A percentile compares a stretch with the other conserved stretches of the same genome.
These are phyloP conservation scores for Nothobranchius kuhntae DNA, from an alignment of 2,113 vertebrate species.

Conservation along the genomic window DNA sequence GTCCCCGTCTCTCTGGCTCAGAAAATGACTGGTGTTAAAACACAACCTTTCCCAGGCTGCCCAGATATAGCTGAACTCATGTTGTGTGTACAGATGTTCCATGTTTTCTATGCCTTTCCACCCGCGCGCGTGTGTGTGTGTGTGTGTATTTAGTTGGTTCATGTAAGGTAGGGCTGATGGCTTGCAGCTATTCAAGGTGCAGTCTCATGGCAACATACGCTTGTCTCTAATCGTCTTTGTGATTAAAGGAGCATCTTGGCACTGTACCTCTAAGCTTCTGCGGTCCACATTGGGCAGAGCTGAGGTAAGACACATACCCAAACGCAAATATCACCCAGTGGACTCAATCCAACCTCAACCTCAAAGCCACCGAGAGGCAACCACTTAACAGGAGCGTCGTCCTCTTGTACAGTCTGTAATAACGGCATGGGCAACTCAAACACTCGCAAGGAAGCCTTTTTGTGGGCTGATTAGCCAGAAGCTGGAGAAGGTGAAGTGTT, in stretches of 20 bases:
- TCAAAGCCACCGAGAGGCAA: conserved; percentile 50
- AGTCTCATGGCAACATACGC: conserved; percentile 13
- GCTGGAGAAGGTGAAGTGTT: conserved; percentile 41
- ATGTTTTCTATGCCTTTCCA: background rate
- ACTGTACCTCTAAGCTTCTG: conserved; percentile 47
- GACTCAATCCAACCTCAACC: conserved; percentile 53
- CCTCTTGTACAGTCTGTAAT: conserved; percentile 58
- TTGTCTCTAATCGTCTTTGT: conserved; percentile 38
- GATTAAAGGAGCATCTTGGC: conserved; percentile 53
- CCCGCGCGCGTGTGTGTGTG: background rate
- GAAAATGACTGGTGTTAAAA: conserved; percentile 6
- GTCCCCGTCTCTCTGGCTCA: background rate
- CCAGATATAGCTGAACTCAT: conserved; percentile 13
- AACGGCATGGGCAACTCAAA: conserved; percentile 38
- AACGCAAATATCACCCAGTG: conserved; percentile 36
- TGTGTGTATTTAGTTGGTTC: background rate
- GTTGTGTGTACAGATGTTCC: conserved; percentile 30
- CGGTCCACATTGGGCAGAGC: conserved; percentile 47
- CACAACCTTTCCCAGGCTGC: conserved; percentile 15
- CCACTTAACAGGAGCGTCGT: conserved; percentile 59
- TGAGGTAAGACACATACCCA: conserved; percentile 30
- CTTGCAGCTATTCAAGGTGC: conserved; percentile 10
- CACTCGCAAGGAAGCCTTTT: conserved; percentile 20
- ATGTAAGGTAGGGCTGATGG: background rate
- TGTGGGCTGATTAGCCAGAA: conserved; percentile 52